Evolutionary conservation across 2,888 invertebrate genomes (phyloP).

Genomic region (Girardia tigrina): DNA sequence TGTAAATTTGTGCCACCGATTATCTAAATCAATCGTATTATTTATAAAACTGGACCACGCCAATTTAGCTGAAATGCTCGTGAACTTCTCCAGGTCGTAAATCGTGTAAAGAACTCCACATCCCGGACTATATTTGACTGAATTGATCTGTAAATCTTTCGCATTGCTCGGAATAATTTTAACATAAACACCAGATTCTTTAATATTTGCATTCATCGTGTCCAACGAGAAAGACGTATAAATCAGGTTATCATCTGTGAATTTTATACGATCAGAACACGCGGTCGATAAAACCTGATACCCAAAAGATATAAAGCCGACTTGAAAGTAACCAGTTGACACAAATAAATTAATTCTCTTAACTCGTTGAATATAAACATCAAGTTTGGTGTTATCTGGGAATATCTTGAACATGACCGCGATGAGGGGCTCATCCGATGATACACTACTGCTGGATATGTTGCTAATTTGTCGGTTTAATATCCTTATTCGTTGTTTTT

Average conservation of each 20-base stretch:
- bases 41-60: background rate
- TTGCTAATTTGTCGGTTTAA: background rate
- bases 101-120: background rate
- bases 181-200: background rate
- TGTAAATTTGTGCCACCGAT: background rate
- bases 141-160: background rate
- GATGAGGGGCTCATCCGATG: background rate
- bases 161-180: background rate
- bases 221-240: background rate
- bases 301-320: background rate
- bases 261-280: background rate
- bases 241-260: background rate
- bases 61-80: background rate
- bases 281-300: background rate
- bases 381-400: background rate
- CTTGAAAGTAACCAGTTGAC: background rate
- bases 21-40: background rate
- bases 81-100: background rate
- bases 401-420: background rate
- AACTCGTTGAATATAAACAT: background rate
- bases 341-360: background rate
- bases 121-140: background rate
- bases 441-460: background rate
- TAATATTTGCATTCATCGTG: background rate
- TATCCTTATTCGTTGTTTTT: background rate